Base-by-base conservation (phyloP, 2,888 invertebrate species). In the Zygaena filipendulae region DNA sequence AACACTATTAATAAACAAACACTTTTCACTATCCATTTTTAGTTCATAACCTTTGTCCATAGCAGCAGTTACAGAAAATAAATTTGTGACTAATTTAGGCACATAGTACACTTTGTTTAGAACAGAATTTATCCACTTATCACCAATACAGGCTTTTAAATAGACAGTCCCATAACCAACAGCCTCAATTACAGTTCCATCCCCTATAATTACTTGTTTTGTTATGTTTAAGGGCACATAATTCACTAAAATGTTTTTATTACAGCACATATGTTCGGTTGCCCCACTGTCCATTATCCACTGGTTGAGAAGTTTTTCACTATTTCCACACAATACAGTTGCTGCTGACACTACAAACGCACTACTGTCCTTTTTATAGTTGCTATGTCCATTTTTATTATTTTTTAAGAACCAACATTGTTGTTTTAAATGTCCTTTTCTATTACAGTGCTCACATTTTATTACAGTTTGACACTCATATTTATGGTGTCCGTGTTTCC, bases 41-140 rank as follows among this genome's bases (percentile, higher is more conserved):
- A n/a, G n/a, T n/a, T n/a, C 30, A 20, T 30, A 30, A 16, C 35
- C 32, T 30, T 22, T 29, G 21, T 34, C 32, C 5, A 26, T 3
- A 5, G 28, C 26, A 13, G 31, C 10, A 12, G 26, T 29, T 3
- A 32, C 24, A 8, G 32, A 33, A 9, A 39, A 35, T 12, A 39
- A 13, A 10, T 39, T 39, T 6, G 25, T 27, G 25, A 33, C 32
- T 2, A 40, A 11, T n/a, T 25, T 30, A 1, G 38, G 38, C 9
- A 42, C 36, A 21, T 21, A 30, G 3, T 38, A 10, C 0, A 38
- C 36, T 11, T 35, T 35, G n/a, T 36, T 23, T 14, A 36, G 16
- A 7, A 24, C 24, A 2, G 39, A 34, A 3, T 35, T 19, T 11
- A 39, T 23, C 39, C 36, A 40, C 19, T 30, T 19, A 1, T 6